Percentiles rank a stretch among this genome's conserved stretches.
These are phyloP conservation scores for Dryobates pubescens DNA, from an alignment of 2,797 vertebrate species.

Conservation along the genomic window DNA sequence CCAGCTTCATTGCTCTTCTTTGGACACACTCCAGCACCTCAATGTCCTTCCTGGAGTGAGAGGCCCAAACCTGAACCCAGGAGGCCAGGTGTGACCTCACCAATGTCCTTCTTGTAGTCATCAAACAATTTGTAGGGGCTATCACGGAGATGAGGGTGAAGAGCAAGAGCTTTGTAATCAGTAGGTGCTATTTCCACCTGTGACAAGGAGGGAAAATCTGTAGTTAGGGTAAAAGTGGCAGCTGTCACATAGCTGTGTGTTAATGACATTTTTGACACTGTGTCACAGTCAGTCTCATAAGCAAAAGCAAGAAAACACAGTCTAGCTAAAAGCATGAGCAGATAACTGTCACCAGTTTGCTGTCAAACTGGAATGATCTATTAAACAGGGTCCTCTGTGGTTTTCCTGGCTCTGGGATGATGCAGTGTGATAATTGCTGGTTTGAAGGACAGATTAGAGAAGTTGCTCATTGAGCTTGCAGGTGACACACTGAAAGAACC, in stretches of 20 bases:
- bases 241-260: constrained; percentile 28
- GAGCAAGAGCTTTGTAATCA: background rate
- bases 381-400: background rate
- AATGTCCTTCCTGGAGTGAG: background rate
- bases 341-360: background rate
- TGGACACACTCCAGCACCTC: no score
- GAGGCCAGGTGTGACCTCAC: no score
- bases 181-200: background rate
- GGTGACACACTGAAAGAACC: background rate
- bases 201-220: background rate
- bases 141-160: background rate
- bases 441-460: background rate
- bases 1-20: no score
- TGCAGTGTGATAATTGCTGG: background rate
- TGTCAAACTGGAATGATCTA: background rate
- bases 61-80: no score
- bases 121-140: background rate
- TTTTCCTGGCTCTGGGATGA: background rate
- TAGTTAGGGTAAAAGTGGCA: background rate
- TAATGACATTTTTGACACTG: background rate
- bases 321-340: background rate
- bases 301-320: background rate
- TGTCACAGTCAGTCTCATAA: background rate
- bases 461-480: background rate
- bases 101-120: background rate